Base-by-base conservation (phyloP, 1,140 invertebrate genomes). In the Andricus grossulariae region DNA sequence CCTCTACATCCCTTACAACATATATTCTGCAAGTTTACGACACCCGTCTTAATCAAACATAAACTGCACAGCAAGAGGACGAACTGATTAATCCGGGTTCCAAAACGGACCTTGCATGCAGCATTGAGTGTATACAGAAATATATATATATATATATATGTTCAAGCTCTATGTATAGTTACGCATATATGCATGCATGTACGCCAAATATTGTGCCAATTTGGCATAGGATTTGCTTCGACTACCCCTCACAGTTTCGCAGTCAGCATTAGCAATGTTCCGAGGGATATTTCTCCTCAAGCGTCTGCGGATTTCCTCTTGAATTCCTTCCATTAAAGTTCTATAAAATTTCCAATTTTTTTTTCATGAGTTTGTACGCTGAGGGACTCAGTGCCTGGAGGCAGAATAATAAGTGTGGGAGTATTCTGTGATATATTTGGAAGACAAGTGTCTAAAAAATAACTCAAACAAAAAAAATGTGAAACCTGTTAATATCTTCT, bases 121-220 rank as follows among this genome's bases (percentile, higher is more conserved):
- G 60, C 45, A 66, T 66, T 16, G 16, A 39, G 60, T 45, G 15
- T 39, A 39, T 12, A 39, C 39, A 66, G 60, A 39, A 66, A 66
- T 39, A 8, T 66, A 66, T 66, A 66, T 66, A 66, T 66, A 66
- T 39, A 45, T 39, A 8, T 66, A 66, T 66, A 66, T 39, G n/a
- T 16, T 16, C 3, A 54, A 10, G 10, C 5, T 66, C 8, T 15
- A 66, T 39, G 57, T 25, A 39, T 16, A 32, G 57, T 32, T 32
- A 32, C 57, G 21, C 57, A 66, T 45, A 11, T 66, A 3, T 66
- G n/a, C 60, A 39, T 39, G 21, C 60, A 66, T 13, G 25, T 39
- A 66, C 25, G n/a, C 15, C 60, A 66, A 66, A 66, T 66, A 66
- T 66, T 66, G 60, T 66, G 39, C 60, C 60, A 66, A 66, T 57